Conservation (phyloP, 1,140 invertebrate genomes). For the Drosophila ogumai region DNA sequence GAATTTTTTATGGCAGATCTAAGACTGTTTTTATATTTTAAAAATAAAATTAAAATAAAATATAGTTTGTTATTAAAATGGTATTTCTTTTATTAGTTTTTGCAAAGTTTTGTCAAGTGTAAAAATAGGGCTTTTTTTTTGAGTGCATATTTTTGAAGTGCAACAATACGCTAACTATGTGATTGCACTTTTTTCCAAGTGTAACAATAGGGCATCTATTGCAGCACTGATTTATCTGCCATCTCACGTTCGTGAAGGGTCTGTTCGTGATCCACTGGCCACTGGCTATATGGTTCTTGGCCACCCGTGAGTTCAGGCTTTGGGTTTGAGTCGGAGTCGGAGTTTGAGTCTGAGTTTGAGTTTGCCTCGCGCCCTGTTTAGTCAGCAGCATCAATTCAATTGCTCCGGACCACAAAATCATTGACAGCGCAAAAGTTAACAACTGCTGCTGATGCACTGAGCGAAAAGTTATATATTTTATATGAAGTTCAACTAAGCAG, state of each 20-base stretch:
- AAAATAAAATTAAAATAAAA: too few relatives aligned
- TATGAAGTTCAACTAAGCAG: too few relatives aligned
- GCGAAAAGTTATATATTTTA: not conserved
- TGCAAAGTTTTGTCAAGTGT: too few relatives aligned
- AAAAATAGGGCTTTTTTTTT: too few relatives aligned
- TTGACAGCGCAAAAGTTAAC: slow-evolving; percentile 70
- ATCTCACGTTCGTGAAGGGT: slow-evolving; percentile 69
- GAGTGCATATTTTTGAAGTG: too few relatives aligned
- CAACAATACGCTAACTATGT: too few relatives aligned
- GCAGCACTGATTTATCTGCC: slow-evolving; percentile 74
- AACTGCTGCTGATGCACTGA: slow-evolving; percentile 48
- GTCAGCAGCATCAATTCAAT: slow-evolving; percentile 70
- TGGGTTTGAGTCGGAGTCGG: not conserved
- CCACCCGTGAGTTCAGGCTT: slow-evolving; percentile 17
- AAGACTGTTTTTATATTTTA: too few relatives aligned
- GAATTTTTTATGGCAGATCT: too few relatives aligned
- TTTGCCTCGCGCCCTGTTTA: slow-evolving; percentile 54
- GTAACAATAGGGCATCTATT: slow-evolving; percentile 65
- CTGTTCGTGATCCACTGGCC: slow-evolving; percentile 43
- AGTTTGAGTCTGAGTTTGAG: slow-evolving; percentile 5
- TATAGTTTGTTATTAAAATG: too few relatives aligned
- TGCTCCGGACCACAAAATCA: slow-evolving; percentile 75
- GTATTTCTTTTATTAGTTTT: too few relatives aligned
- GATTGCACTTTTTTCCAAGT: not conserved
- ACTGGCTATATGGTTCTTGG: slow-evolving; percentile 33